Evolutionary conservation across 30 jellyfish, hydroid and myxozoan genomes (phyloP).

Genomic region (Hydra vulgaris): DNA sequence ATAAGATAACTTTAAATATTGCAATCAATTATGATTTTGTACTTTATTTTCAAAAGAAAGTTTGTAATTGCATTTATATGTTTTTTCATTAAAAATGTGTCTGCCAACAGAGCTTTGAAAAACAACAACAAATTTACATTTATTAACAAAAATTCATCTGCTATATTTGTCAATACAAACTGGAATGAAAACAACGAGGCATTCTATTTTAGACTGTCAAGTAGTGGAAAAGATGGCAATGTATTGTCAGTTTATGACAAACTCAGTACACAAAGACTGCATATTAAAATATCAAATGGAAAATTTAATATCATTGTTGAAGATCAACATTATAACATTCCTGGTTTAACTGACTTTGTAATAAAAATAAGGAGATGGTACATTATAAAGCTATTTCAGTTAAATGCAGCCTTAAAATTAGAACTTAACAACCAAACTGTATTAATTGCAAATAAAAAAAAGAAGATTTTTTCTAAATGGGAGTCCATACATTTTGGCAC

Average conservation of each 20-base stretch:
- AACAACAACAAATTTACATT: background rate
- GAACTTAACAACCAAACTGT: constrained; percentile 3
- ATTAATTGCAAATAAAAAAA: background rate
- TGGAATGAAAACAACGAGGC: background rate
- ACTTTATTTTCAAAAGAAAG: no score
- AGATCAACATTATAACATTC: background rate
- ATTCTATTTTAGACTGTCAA: background rate
- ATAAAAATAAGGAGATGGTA: background rate
- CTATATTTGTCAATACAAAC: background rate
- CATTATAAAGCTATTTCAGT: background rate
- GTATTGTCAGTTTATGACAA: background rate
- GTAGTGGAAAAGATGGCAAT: background rate
- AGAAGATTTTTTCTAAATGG: background rate
- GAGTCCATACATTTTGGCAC: background rate
- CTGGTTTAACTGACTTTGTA: constrained; percentile 1
- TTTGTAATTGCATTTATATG: no score
- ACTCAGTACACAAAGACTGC: background rate
- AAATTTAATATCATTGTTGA: background rate
- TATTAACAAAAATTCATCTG: background rate
- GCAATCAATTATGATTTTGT: no score
- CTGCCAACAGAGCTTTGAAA: no score
- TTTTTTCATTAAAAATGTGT: background rate
- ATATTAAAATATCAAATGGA: background rate
- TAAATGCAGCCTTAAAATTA: background rate
- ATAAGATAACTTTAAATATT: no score